Base-by-base conservation (phyloP, 2,888 invertebrate species). In the Ormyrus labotus region DNA sequence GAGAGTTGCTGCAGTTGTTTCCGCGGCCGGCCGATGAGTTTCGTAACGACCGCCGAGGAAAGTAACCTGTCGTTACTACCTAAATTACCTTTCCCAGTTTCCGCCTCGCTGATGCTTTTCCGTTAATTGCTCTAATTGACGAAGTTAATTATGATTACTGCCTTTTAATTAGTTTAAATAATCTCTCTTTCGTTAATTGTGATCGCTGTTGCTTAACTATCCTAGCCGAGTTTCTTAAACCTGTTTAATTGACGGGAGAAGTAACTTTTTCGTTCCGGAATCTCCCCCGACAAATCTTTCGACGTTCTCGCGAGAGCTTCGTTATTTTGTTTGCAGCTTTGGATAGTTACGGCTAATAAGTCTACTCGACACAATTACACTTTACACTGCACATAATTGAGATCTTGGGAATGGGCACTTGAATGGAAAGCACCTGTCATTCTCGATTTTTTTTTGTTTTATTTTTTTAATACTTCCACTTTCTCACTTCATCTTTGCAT, bases 321-420 rank as follows among this genome's bases (percentile, higher is more conserved):
- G 19, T 75, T 48, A 53, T 75, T 73, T 73, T 9, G 47, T 75
- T 75, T 68, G 68, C 75, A 53, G 75, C 68, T 68, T 73, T 61
- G 13, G 13, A 11, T 73, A 63, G 58, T 34, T 48, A 55, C 7
- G 55, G 55, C 57, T 11, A 53, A 72, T 10, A 45, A 45, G n/a
- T 57, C 6, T 13, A 10, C 60, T 47, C 3, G 58, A 48, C 13
- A 57, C 10, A 65, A 11, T 45, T 3, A 57, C 60, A 50, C 11
- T 19, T 13, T 13, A 51, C 65, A 55, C 64, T 67, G 74, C 74
- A 74, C 67, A 50, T 48, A 50, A 45, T 5, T 34, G 6, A 57
- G 5, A 58, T 74, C 65, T 65, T 74, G 58, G 9, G 57, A 65
- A 73, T 73, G 65, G 34, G 34, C 34, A 34, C 34, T 34, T 34